phyloP scores from a whole-genome alignment of 1,140 invertebrate genomes.

The Caenorhabditis elegans region DNA sequence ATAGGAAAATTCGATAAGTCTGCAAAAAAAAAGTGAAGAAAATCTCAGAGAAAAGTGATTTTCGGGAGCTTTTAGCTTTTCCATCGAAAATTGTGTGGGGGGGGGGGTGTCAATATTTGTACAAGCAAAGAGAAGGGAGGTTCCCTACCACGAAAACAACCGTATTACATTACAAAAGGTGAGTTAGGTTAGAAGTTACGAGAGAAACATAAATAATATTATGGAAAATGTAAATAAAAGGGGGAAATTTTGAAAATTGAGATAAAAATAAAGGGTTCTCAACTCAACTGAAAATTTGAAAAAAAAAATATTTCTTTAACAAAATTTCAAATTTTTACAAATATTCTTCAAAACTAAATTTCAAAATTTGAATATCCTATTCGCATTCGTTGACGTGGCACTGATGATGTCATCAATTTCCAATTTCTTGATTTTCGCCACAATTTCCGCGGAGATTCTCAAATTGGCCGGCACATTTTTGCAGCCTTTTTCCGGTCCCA shows the following conservation, averaged over 20 bases:
- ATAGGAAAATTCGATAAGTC: not conserved
- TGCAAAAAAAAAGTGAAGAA: not conserved
- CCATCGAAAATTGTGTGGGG: too few species aligned
- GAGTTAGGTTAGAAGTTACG: too few species aligned
- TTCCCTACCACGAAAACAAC: not conserved
- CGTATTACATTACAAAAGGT: constrained; percentile 23
- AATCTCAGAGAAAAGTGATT: not conserved
- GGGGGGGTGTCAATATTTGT: constrained; percentile 1
- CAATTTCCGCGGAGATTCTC: not conserved
- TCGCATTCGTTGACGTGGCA: not conserved
- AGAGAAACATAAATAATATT: too few species aligned
- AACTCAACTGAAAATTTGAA: too few species aligned
- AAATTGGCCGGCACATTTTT: constrained; percentile 28
- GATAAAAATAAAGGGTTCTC: not conserved
- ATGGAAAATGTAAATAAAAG: too few species aligned
- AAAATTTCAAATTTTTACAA: too few species aligned
- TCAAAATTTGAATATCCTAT: not conserved
- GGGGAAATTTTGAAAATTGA: not conserved
- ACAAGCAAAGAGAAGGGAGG: not conserved
- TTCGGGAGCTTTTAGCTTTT: too few species aligned
- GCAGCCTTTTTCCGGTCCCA: not conserved
- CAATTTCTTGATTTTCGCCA: not conserved
- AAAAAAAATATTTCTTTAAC: too few species aligned
- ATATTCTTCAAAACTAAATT: too few species aligned
- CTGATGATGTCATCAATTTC: not conserved